These are phyloP conservation scores for human (Homo sapiens) DNA, from an alignment of 2,113 vertebrate species.

Conservation along the genomic window DNA sequence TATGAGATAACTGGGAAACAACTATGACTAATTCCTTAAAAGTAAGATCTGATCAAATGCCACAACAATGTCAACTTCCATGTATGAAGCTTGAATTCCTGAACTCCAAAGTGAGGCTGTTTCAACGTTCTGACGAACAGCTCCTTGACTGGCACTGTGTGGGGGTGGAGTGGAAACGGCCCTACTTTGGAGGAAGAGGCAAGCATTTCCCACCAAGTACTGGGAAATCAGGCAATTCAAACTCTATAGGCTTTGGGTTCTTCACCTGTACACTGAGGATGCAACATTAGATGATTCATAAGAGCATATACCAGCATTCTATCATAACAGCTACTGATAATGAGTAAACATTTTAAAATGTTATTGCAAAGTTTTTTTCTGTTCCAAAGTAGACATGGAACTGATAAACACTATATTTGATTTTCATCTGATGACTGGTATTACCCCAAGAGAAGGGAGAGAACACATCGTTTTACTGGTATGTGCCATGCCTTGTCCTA, in stretches of 20 bases:
- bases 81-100: background rate
- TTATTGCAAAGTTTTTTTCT: constrained; percentile 12
- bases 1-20: background rate
- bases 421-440: background rate
- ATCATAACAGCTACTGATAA: background rate
- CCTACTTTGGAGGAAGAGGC: background rate
- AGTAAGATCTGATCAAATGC: background rate
- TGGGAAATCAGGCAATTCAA: background rate
- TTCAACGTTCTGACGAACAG: constrained; percentile 37
- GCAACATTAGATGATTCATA: background rate
- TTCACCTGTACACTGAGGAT: background rate
- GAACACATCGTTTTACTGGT: background rate
- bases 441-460: background rate
- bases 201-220: background rate
- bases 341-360: background rate
- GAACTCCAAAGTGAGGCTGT: background rate
- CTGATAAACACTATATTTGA: background rate
- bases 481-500: background rate
- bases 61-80: background rate
- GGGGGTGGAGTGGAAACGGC: too few species aligned
- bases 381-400: background rate
- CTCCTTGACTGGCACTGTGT: background rate
- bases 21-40: background rate
- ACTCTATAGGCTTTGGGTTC: background rate
- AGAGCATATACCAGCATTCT: background rate